phyloP scores from a whole-genome alignment of 1,140 invertebrate genomes.

The Drusus annulatus region DNA sequence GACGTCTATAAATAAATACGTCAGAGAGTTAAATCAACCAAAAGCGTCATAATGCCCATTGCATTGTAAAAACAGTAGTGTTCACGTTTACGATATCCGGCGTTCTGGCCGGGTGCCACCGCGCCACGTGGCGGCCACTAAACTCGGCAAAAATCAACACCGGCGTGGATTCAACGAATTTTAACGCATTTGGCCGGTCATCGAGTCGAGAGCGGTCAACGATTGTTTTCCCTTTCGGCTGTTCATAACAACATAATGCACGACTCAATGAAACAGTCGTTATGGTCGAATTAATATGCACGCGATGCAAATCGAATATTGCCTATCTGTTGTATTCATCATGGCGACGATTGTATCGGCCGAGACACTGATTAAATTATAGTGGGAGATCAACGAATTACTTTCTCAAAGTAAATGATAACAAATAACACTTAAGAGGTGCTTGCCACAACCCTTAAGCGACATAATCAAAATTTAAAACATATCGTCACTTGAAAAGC shows the following conservation, averaged over 20 bases:
- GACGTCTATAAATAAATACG: slow-evolving; percentile 9
- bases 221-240: slow-evolving; percentile 40
- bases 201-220: slow-evolving; percentile 27
- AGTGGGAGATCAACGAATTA: no score
- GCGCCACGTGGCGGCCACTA: slow-evolving; percentile 27
- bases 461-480: no score
- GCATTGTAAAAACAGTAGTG: slow-evolving; percentile 35
- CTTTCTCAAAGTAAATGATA: no score
- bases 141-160: slow-evolving; percentile 24
- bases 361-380: no score
- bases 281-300: background rate
- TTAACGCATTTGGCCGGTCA: slow-evolving; percentile 26
- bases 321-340: no score
- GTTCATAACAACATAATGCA: slow-evolving; percentile 19
- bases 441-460: no score
- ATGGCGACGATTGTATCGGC: no score
- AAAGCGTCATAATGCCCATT: slow-evolving; percentile 32
- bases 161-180: slow-evolving; percentile 1
- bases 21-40: slow-evolving; percentile 36
- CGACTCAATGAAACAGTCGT: slow-evolving; percentile 18
- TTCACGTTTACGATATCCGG: slow-evolving; percentile 43
- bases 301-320: no score
- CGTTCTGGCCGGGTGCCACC: slow-evolving; percentile 26
- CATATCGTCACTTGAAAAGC: no score
- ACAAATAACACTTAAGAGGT: no score